phyloP scores from a whole-genome alignment of 2,888 invertebrate genomes.

The Dicyrtoma fusca region DNA sequence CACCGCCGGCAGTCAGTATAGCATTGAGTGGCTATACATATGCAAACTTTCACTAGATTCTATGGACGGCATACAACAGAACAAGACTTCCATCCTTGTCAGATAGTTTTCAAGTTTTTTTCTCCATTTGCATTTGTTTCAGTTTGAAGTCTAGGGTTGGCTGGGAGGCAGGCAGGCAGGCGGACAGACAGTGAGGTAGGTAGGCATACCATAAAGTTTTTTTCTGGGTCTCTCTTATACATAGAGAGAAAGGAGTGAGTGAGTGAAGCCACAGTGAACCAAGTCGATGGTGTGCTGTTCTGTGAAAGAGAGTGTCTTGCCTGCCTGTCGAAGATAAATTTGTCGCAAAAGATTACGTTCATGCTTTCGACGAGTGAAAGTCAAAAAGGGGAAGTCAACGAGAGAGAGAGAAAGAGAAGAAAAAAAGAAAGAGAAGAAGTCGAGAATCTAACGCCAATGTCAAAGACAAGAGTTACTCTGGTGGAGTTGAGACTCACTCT shows the following conservation, averaged over 20 bases:
- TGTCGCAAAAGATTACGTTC: slow-evolving; percentile 25
- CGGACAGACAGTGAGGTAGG: no score
- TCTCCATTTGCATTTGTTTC: neutral
- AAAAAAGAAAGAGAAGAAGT: no score
- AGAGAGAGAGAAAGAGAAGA: no score
- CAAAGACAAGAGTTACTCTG: neutral
- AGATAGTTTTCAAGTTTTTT: neutral
- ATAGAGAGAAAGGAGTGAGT: neutral
- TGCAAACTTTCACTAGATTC: no score
- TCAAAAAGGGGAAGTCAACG: neutral
- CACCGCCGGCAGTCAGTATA: no score
- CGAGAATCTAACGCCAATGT: no score
- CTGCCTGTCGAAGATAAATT: slow-evolving; percentile 33
- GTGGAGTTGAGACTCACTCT: neutral
- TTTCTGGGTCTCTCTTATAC: neutral
- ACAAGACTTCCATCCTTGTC: no score
- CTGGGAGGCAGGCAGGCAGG: no score
- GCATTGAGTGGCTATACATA: no score
- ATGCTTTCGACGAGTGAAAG: neutral
- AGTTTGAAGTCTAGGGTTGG: neutral
- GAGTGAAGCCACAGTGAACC: neutral
- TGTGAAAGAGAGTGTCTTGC: slow-evolving; percentile 4
- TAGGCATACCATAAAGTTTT: neutral
- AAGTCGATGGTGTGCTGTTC: neutral
- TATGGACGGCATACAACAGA: no score